Base-by-base conservation (phyloP, 2,113 vertebrate species). In the Felis chaus region DNA sequence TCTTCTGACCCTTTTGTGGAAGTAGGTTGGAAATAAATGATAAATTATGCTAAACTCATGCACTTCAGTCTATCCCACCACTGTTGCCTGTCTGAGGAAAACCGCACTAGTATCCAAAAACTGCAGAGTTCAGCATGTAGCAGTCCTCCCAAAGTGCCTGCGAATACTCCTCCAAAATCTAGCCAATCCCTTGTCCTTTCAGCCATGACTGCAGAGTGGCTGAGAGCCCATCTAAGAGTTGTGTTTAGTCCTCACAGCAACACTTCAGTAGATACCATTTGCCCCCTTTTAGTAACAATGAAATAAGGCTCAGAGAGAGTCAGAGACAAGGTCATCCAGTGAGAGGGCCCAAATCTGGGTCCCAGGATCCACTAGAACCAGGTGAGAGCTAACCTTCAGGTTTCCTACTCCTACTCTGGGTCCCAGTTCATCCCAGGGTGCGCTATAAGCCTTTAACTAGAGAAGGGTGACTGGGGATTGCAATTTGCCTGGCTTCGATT, bases 11-110 rank as follows among this genome's bases (percentile, higher is more conserved):
- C 36, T 89, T 93, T 83, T 96, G 66, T 97, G 31, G 48, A 86
- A 88, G 33, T 29, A 94, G 55, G 73, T 23, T 95, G 48, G 55
- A 95, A 95, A 80, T 95, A 76, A 71, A 94, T 87, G 63, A 84
- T 48, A 84, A 96, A 69, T 93, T 69, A 94, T 90, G 83, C 69
- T 95, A 93, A 95, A 81, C 5, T 94, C 12, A 63, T 4, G 4
- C 63, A 86, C 3, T n/a, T 13, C 27, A 93, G 89, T 45, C 63
- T 92, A n/a, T 14, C 74, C 41, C 16, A 25, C 39, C 39, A 74
- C 3, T 7, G 71, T 48, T 66, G 50, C 50, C 48, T 45, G 7
- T 79, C 91, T 85, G 36, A 74, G 69, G 50, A 92, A 7, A 82
- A 78, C 31, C 2, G 41, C 16, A 79, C 7, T 95, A 36, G 65